These are phyloP conservation scores for Psococerastis gibbosa DNA, from an alignment of 2,888 invertebrate genomes.

Conservation along the genomic window DNA sequence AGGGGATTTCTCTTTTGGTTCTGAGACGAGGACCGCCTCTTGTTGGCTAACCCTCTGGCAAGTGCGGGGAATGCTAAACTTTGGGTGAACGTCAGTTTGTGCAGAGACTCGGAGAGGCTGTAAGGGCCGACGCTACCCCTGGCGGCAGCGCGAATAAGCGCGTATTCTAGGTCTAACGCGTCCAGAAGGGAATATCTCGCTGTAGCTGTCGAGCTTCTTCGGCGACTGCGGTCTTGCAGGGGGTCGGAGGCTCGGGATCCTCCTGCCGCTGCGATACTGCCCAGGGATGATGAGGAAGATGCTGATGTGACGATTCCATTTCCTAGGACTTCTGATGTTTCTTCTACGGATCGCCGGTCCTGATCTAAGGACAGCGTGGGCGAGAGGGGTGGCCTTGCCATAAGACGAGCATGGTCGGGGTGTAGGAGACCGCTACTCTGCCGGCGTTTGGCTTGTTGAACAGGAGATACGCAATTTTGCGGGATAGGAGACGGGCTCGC, in stretches of 20 bases:
- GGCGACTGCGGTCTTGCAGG: slow-evolving; percentile 27
- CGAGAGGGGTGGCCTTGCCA: slow-evolving; percentile 26
- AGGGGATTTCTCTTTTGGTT: slow-evolving; percentile 25
- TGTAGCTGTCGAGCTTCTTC: slow-evolving; percentile 39
- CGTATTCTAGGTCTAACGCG: slow-evolving; percentile 50
- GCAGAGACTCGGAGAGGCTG: slow-evolving; percentile 43
- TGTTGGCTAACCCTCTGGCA: slow-evolving; percentile 44
- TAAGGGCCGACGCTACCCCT: slow-evolving; percentile 53
- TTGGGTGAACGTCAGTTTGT: slow-evolving; percentile 54
- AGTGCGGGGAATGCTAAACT: slow-evolving; percentile 51
- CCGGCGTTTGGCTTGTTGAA: slow-evolving; percentile 30
- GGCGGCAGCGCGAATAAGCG: slow-evolving; percentile 43
- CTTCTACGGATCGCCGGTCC: slow-evolving; percentile 28
- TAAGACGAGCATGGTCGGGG: slow-evolving; percentile 48
- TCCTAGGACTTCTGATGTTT: slow-evolving; percentile 26
- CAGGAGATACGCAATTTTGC: slow-evolving; percentile 24
- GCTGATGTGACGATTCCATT: slow-evolving; percentile 24
- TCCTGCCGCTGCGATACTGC: slow-evolving; percentile 25
- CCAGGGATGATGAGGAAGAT: slow-evolving; percentile 35
- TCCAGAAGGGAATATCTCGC: slow-evolving; percentile 48
- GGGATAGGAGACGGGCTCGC: slow-evolving; percentile 26
- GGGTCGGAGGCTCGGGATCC: slow-evolving; percentile 25
- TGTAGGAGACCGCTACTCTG: slow-evolving; percentile 38
- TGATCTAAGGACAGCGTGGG: slow-evolving; percentile 26
- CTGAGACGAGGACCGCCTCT: slow-evolving; percentile 28